phyloP scores from a whole-genome alignment of 2,797 vertebrate genomes.

The Falco peregrinus region DNA sequence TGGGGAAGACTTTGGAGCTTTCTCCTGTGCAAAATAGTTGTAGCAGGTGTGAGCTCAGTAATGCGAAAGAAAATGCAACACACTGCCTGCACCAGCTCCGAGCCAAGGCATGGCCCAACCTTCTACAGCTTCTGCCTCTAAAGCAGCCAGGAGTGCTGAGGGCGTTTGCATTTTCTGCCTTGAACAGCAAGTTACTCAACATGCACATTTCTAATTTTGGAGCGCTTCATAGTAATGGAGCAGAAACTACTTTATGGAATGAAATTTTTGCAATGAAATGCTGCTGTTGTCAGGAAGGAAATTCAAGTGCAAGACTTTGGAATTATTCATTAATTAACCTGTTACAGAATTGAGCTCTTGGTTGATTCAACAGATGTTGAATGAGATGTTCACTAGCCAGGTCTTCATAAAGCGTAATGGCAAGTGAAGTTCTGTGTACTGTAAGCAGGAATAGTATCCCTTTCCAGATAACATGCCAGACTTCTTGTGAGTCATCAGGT shows the following conservation, averaged over 20 bases:
- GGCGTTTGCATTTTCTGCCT: neutral
- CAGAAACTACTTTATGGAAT: neutral
- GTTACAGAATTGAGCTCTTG: neutral
- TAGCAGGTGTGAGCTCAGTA: neutral
- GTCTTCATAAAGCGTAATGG: neutral
- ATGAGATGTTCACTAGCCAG: neutral
- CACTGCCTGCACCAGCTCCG: neutral
- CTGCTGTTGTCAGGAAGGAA: neutral
- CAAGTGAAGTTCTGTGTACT: neutral
- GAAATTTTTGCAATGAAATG: neutral
- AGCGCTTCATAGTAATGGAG: neutral
- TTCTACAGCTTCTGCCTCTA: neutral
- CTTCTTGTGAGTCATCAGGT: rapidly evolving
- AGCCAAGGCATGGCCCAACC: neutral
- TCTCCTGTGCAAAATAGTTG: neutral
- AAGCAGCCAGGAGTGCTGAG: neutral
- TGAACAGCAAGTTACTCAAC: neutral
- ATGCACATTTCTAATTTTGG: neutral
- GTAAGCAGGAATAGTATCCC: neutral
- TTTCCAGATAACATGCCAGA: neutral
- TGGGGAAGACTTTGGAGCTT: neutral
- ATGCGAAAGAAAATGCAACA: neutral
- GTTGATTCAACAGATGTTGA: neutral
- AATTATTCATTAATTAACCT: neutral
- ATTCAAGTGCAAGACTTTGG: neutral